phyloP scores from a whole-genome alignment of 2,888 invertebrate species.

The Agriotes lineatus region DNA sequence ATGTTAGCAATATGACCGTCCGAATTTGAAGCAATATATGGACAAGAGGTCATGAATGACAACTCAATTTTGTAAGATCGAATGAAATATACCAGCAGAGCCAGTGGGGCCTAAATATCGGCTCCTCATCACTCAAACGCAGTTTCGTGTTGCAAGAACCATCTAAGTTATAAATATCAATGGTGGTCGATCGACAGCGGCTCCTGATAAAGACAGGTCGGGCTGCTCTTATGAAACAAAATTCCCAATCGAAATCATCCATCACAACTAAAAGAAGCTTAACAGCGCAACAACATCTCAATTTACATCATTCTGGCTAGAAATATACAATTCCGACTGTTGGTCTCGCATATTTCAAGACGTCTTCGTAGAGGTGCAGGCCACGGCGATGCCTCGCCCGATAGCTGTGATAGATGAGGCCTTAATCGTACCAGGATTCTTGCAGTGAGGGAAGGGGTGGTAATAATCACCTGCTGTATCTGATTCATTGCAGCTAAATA shows the following conservation, averaged over 20 bases:
- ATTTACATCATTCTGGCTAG: slow-evolving; percentile 32
- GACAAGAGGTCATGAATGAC: too few relatives aligned
- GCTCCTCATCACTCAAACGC: too few relatives aligned
- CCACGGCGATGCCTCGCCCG: slow-evolving; percentile 38
- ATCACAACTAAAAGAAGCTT: slow-evolving; percentile 36
- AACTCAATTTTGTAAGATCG: too few relatives aligned
- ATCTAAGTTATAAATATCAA: too few relatives aligned
- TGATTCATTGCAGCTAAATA: slow-evolving; percentile 63
- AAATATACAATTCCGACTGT: slow-evolving; percentile 30
- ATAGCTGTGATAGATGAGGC: slow-evolving; percentile 52
- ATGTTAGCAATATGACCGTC: too few relatives aligned
- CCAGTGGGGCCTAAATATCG: too few relatives aligned
- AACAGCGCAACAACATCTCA: slow-evolving; percentile 33
- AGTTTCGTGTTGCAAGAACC: too few relatives aligned
- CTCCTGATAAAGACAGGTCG: not conserved
- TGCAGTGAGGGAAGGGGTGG: slow-evolving; percentile 41
- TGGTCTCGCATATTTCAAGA: slow-evolving; percentile 27
- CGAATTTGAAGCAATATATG: too few relatives aligned
- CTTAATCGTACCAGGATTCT: slow-evolving; percentile 47
- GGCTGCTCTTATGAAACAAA: slow-evolving; percentile 18
- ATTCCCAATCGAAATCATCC: slow-evolving; percentile 14
- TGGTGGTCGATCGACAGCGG: too few relatives aligned
- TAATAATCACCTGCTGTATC: slow-evolving; percentile 63
- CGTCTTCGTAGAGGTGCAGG: slow-evolving; percentile 27
- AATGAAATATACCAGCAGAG: too few relatives aligned